Base-by-base conservation (phyloP, 2,888 invertebrate genomes). In the Drosophila flavopinicola region DNA sequence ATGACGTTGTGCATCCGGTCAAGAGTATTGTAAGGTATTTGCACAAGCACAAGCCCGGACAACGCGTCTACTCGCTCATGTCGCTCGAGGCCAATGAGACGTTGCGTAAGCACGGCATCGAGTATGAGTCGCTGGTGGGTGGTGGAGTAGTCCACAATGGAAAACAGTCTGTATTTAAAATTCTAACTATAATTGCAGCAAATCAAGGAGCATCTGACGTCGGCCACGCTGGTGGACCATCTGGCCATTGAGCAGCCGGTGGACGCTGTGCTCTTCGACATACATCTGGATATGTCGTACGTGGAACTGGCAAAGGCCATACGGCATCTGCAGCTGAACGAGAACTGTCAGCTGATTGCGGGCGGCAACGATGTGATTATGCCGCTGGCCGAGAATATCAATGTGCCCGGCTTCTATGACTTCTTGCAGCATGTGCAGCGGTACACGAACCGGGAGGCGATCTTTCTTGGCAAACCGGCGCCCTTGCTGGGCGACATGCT, bases 251-350 rank as follows among this genome's bases (percentile, higher is more conserved):
- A 70, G 0, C 29, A 78, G 38, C 75, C 88, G 17, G 89, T 92
- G 0, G 91, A 91, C 27, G 93, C 92, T 0, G 92, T 93, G 1
- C 75, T 93, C 6, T 66, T 91, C 7, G 93, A 93, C 70, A 85
- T 91, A 23, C 91, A 92, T 59, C 32, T 91, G 0, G 90, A 91
- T 45, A 60, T 91, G 24, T 91, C 89, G n/a, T 92, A 91, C 66
- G 74, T 89, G 29, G 91, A 91, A 70, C 47, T 93, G 32, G 88
- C 91, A 39, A 90, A 90, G 63, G 91, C 92, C 6, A 77, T 90
- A 9, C 80, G 88, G 2, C 92, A 92, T 75, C 82, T 93, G 24
- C 84, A 89, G 63, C 79, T 90, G 32, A 85, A 90, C 1, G 90
- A 92, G 3, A 89, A 92, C 10, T 91, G 92, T 15, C 27, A 90